phyloP scores from a whole-genome alignment of 2,113 vertebrate species.

The Tylochromis polylepis region DNA sequence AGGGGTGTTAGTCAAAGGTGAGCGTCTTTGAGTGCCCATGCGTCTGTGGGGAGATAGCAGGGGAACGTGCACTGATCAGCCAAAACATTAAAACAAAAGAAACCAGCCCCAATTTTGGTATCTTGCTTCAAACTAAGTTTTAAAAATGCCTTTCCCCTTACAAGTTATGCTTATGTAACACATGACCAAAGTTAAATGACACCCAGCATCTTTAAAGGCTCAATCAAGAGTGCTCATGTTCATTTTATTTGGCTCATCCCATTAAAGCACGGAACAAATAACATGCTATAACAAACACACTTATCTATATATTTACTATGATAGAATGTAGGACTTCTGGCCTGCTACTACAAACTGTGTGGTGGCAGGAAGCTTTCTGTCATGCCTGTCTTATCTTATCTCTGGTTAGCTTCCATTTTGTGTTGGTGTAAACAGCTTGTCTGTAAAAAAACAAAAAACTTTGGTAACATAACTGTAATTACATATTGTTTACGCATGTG shows the following conservation, averaged over 20 bases:
- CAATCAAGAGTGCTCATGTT: neutral
- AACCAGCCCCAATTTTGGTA: neutral
- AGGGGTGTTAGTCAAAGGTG: constrained; percentile 20
- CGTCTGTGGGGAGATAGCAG: neutral
- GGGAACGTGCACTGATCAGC: neutral
- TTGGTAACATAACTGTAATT: too few relatives aligned
- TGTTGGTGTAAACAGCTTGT: too few relatives aligned
- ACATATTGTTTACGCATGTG: too few relatives aligned
- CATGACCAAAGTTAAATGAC: neutral
- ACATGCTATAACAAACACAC: too few relatives aligned
- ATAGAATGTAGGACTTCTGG: too few relatives aligned
- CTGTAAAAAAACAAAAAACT: too few relatives aligned
- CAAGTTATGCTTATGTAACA: neutral
- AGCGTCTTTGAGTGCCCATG: neutral
- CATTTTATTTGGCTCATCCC: neutral
- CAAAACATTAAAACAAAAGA: neutral
- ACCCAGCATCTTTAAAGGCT: neutral
- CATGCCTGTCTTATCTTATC: too few relatives aligned
- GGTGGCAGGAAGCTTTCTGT: too few relatives aligned
- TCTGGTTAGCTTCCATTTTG: too few relatives aligned
- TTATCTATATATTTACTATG: too few relatives aligned
- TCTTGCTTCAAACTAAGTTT: neutral
- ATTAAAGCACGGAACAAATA: neutral
- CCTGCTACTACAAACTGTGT: too few relatives aligned
- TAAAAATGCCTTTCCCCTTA: neutral